Percentiles rank a stretch among this genome's conserved stretches.
These are phyloP conservation scores for Festucalex cinctus DNA, from an alignment of 2,113 vertebrate species.

Conservation along the genomic window DNA sequence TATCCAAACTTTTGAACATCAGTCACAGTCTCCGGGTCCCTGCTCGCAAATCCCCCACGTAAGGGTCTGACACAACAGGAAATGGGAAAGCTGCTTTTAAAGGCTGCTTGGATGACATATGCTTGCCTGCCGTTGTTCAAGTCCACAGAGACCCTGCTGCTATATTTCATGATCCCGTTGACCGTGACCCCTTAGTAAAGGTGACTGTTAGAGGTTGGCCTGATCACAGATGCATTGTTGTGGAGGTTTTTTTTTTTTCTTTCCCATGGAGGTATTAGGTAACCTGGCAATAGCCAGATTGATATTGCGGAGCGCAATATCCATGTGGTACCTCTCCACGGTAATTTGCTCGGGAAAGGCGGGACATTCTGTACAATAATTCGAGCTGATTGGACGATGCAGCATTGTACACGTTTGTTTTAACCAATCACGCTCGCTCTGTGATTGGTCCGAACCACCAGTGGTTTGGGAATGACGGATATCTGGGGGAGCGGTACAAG, in stretches of 20 bases:
- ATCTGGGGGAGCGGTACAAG: too few species aligned
- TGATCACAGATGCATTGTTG: constrained; percentile 54
- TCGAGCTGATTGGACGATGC: too few species aligned
- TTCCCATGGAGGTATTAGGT: too few species aligned
- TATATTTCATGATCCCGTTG: constrained; percentile 58
- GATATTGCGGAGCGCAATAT: too few species aligned
- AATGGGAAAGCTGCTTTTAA: constrained; percentile 58
- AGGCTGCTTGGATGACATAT: constrained; percentile 55
- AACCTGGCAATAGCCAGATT: too few species aligned
- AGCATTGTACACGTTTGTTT: too few species aligned
- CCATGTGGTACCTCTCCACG: too few species aligned
- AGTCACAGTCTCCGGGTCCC: constrained; percentile 56
- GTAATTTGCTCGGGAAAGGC: too few species aligned
- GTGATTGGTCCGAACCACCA: too few species aligned
- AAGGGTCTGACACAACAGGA: constrained; percentile 62
- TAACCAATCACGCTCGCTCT: too few species aligned
- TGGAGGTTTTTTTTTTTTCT: background rate
- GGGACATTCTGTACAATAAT: too few species aligned
- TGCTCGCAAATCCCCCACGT: constrained; percentile 56
- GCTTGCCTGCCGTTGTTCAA: constrained; percentile 35
- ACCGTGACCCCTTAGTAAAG: constrained; percentile 48
- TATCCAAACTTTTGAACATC: constrained; percentile 72
- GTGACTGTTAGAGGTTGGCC: constrained; percentile 63
- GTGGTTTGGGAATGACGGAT: too few species aligned
- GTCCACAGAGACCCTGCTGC: constrained; percentile 62